phyloP scores from a whole-genome alignment of 2,888 invertebrate genomes.

The Papilio demoleus region DNA sequence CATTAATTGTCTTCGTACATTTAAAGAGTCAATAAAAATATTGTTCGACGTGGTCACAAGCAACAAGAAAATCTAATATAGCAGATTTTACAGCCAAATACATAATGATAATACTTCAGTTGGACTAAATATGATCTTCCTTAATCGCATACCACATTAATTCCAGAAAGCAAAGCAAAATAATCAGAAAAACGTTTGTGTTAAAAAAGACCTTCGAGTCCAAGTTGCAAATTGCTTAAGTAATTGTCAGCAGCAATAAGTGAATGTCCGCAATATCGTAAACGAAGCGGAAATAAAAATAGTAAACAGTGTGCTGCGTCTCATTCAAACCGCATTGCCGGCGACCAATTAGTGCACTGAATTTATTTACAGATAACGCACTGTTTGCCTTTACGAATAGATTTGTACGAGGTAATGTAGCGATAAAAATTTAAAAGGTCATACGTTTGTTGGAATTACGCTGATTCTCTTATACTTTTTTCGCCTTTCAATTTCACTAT shows the following conservation, averaged over 20 bases:
- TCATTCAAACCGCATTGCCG: slow-evolving; percentile 59
- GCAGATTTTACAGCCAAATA: too few species aligned
- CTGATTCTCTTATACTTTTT: not conserved
- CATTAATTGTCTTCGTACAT: not conserved
- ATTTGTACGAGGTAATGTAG: not conserved
- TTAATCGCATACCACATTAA: too few species aligned
- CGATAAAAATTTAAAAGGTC: slow-evolving; percentile 1
- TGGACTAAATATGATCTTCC: too few species aligned
- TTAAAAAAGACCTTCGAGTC: slow-evolving; percentile 13
- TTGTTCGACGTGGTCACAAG: not conserved
- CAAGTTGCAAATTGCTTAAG: slow-evolving; percentile 32
- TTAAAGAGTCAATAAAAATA: slow-evolving; percentile 4
- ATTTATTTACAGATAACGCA: slow-evolving; percentile 46
- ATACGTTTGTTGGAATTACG: not conserved
- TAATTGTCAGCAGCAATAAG: slow-evolving; percentile 37
- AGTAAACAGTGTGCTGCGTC: slow-evolving; percentile 53
- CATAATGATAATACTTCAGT: too few species aligned
- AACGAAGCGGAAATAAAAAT: slow-evolving; percentile 53
- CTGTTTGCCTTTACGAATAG: slow-evolving; percentile 50
- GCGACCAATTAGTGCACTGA: slow-evolving; percentile 71
- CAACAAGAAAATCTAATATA: not conserved
- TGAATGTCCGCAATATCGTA: slow-evolving; percentile 53
- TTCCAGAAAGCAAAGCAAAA: not conserved
- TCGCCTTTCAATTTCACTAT: not conserved
- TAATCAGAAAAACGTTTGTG: slow-evolving; percentile 28